Base-by-base conservation (phyloP, 2,113 vertebrate species). In the Saiga tatarica region DNA sequence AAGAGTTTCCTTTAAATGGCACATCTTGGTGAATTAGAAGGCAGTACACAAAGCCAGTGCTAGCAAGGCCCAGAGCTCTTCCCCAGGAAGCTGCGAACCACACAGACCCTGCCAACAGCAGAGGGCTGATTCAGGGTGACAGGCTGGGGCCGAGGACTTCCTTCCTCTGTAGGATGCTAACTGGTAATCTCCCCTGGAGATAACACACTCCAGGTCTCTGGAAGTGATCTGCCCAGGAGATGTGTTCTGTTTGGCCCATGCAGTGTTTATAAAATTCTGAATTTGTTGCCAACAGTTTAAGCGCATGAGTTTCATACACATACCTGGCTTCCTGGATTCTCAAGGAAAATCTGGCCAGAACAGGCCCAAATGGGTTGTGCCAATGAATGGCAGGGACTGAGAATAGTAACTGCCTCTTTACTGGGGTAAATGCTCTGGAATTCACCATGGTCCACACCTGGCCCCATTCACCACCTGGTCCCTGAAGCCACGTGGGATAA, bases 231-330 rank as follows among this genome's bases (percentile, higher is more conserved):
- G 62, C 47, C 28, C 76, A 83, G 88, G 93, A 95, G 76, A 59
- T 85, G 76, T 97, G 45, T 59, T 94, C 95, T 97, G 2, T 55
- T 91, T 59, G 94, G 67, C 84, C 89, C 45, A 87, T 1, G 0
- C 39, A 81, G 76, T 81, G 26, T 87, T 95, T 89, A 84, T 30
- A 94, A 84, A 98, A 90, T 86, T 90, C 15, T 71, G 52, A 97
- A 89, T 83, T 59, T 87, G 60, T 86, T 93, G 87, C 79, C 47
- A 94, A 60, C 16, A 87, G 78, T 95, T 97, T 94, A 50, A 89
- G 89, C 39, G 62, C 53, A 84, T 57, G 45, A 60, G 21, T 60
- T 92, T 94, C 57, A 21, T 25, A 86, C 6, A 53, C 39, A 59
- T 30, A 55, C 26, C 45, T 78, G 55, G 45, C 25, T 76, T 91